These are phyloP conservation scores for Vireo altiloquus DNA, from an alignment of 2,113 vertebrate species.

Conservation along the genomic window DNA sequence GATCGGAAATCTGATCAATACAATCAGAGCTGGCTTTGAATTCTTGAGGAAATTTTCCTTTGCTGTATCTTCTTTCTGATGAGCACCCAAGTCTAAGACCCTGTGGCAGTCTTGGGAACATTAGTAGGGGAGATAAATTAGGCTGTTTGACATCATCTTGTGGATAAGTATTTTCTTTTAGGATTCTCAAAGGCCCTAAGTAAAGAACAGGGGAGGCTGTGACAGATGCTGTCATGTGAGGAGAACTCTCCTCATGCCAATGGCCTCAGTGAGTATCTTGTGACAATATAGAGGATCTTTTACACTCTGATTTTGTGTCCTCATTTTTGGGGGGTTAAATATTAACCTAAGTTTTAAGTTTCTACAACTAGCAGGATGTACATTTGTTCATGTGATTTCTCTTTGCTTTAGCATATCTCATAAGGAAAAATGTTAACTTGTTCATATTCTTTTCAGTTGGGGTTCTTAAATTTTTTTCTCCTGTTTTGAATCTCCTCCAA, in stretches of 20 bases:
- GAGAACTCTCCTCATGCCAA: neutral
- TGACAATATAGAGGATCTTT: accelerated
- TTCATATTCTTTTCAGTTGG: neutral
- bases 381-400: neutral
- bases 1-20: neutral
- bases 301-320: neutral
- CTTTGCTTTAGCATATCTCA: neutral
- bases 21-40: neutral
- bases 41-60: neutral
- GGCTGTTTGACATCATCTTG: constrained; percentile 67
- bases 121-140: constrained; percentile 26
- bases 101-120: neutral
- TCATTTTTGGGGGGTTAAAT: accelerated
- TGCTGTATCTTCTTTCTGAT: neutral
- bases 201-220: neutral
- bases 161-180: constrained; percentile 45
- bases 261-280: neutral
- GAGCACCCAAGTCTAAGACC: neutral
- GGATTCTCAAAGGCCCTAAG: neutral
- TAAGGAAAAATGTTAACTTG: accelerated
- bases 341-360: neutral
- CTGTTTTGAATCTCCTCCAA: neutral
- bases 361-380: neutral
- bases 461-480: neutral
- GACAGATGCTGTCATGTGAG: neutral